These are phyloP conservation scores for Propithecus deckenii DNA, from an alignment of 2,797 vertebrate species.

Conservation along the genomic window DNA sequence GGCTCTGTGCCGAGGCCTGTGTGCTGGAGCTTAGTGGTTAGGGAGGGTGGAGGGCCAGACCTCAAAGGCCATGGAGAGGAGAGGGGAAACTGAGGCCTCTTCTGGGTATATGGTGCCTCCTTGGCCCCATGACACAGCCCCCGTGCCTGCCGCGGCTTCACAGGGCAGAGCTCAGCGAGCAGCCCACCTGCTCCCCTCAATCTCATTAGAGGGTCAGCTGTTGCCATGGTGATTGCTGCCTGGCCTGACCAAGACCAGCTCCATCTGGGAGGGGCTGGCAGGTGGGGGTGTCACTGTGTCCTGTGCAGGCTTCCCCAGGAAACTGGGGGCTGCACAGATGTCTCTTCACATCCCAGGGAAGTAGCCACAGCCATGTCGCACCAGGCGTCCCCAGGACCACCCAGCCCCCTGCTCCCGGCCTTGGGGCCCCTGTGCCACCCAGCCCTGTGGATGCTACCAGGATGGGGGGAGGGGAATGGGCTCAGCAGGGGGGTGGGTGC, in stretches of 20 bases:
- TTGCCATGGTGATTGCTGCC: constrained; percentile 10
- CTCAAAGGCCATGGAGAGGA: not conserved
- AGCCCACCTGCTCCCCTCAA: not conserved
- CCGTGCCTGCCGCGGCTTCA: not conserved
- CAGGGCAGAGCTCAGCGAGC: not conserved
- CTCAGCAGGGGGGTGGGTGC: not conserved
- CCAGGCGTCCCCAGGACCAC: not conserved
- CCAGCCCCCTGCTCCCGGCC: not conserved
- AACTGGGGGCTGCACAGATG: not conserved
- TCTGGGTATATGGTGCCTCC: not conserved
- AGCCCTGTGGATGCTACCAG: not conserved
- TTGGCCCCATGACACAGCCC: fast-evolving
- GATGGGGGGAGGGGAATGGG: fast-evolving
- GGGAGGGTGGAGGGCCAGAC: not conserved
- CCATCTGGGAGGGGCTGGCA: not conserved
- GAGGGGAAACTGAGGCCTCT: not conserved
- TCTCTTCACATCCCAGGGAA: not conserved
- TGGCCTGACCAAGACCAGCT: not conserved
- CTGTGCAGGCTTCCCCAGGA: not conserved
- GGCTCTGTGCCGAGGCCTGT: not conserved
- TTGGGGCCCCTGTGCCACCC: not conserved
- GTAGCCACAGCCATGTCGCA: fast-evolving
- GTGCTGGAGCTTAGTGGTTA: not conserved
- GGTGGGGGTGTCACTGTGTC: not conserved
- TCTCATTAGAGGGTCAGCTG: constrained; percentile 40